Evolutionary conservation across 2,888 invertebrate genomes (phyloP).

Genomic region (Hanleya hanleyi): DNA sequence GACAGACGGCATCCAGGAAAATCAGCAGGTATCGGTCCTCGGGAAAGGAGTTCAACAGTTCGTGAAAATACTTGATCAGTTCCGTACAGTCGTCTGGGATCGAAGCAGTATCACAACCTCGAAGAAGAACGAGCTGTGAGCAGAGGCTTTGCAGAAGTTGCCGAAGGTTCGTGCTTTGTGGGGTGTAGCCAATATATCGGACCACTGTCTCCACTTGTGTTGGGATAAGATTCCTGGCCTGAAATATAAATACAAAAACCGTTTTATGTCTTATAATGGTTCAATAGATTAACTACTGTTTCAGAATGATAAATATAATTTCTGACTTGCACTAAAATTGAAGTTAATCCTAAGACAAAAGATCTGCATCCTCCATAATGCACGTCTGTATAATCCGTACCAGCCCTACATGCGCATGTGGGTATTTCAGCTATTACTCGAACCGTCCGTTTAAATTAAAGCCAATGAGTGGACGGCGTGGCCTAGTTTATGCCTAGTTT

Average conservation of each 20-base stretch:
- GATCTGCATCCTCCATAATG: too few species aligned
- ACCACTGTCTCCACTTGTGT: constrained; percentile 46
- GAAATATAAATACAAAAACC: constrained; percentile 32
- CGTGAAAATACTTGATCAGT: constrained; percentile 54
- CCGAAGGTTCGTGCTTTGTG: constrained; percentile 53
- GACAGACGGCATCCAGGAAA: constrained; percentile 55
- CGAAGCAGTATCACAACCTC: constrained; percentile 36
- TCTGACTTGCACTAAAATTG: too few species aligned
- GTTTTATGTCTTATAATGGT: too few species aligned
- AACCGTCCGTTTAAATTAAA: too few species aligned
- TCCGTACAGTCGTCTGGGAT: constrained; percentile 58
- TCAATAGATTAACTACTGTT: too few species aligned
- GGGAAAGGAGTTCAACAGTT: constrained; percentile 55
- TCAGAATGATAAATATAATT: too few species aligned
- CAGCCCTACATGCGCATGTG: too few species aligned
- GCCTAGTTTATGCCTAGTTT: too few species aligned
- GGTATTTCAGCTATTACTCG: too few species aligned
- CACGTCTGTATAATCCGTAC: too few species aligned
- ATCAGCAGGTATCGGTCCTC: constrained; percentile 54
- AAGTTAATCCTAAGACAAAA: too few species aligned
- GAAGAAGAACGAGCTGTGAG: constrained; percentile 50
- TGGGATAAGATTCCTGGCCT: constrained; percentile 45
- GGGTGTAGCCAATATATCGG: constrained; percentile 60
- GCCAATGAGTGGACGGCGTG: too few species aligned
- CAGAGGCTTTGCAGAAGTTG: constrained; percentile 63